Conservation (phyloP, 1,140 invertebrate species). For the Cydia fagiglandana region DNA sequence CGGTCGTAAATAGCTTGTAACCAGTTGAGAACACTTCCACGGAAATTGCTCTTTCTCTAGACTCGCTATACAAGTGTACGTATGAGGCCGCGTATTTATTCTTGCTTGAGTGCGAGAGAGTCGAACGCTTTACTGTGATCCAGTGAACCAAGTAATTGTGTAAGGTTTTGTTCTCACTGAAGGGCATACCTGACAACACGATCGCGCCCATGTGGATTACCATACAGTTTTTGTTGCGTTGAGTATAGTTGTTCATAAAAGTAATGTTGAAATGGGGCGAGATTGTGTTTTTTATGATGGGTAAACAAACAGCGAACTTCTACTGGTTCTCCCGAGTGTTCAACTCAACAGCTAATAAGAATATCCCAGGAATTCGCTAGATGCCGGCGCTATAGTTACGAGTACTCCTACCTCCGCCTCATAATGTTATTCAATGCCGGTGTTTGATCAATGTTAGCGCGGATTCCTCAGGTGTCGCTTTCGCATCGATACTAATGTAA, state of each 20-base stretch:
- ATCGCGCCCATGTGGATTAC: too few species aligned
- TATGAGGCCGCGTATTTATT: not conserved
- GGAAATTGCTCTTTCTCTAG: slow-evolving; percentile 43
- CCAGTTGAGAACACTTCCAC: slow-evolving; percentile 44
- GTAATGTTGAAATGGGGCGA: not conserved
- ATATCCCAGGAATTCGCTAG: slow-evolving; percentile 34
- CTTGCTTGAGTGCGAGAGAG: not conserved
- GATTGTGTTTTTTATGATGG: not conserved
- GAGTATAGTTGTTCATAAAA: not conserved
- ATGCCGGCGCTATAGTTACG: slow-evolving; percentile 38
- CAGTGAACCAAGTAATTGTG: too few species aligned
- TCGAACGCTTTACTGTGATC: not conserved
- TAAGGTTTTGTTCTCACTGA: not conserved
- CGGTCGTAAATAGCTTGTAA: slow-evolving; percentile 34
- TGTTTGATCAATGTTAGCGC: slow-evolving; percentile 55
- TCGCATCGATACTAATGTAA: slow-evolving; percentile 60
- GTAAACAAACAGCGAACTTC: not conserved
- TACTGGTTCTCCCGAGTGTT: not conserved
- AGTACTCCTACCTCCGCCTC: slow-evolving; percentile 31
- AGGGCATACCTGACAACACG: not conserved
- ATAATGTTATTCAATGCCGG: slow-evolving; percentile 56
- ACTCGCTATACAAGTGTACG: slow-evolving; percentile 15
- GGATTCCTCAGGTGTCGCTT: slow-evolving; percentile 44
- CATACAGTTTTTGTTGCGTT: too few species aligned
- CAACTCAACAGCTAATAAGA: not conserved